Base-by-base conservation (phyloP, 2,797 vertebrate species). In the Phrynocephalus guinanensis region DNA sequence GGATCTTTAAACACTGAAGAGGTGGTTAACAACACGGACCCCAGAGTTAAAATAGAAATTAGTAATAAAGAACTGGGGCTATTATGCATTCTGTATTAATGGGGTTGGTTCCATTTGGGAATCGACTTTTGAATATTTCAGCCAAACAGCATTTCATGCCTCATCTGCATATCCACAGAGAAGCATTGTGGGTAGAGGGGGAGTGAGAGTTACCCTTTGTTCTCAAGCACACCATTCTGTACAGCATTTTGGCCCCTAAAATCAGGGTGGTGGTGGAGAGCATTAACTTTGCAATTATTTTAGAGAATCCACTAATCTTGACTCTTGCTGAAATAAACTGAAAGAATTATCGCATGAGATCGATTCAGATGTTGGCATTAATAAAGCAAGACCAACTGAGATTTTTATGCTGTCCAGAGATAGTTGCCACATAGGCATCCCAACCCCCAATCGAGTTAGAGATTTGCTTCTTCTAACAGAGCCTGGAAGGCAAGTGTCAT, bases 51-150 rank as follows among this genome's bases (percentile, higher is more conserved):
- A 96, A 95, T 63, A 96, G 92, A 96, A 95, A 96, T 95, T 92
- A 88, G 93, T 94, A 63, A 87, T 82, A 68, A 44, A 16, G 13
- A 11, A 24, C 3, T 28, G 93, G 89, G 87, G 87, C 89, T 93
- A 89, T 75, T 93, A 93, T 93, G 94, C 89, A 90, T 95, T 95
- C 94, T 94, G 95, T 93, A 95, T 96, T 94, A 94, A 92, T 95
- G 87, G 89, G 93, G 96, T 95, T 91, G 91, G 93, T 93, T 92
- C 38, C 91, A 88, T 95, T 88, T 95, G 93, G 89, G 93, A 95
- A 95, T 95, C 93, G 91, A 93, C 92, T 95, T 95, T 88, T 96
- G 96, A 96, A 95, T 96, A 96, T 96, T 96, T 97, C 95, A 96
- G 91, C 79, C 91, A 93, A 68, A 67, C 93, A 90, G 86, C 90